Evolutionary conservation across 1,140 invertebrate species (phyloP).

Genomic region (Anadara kagoshimensis): DNA sequence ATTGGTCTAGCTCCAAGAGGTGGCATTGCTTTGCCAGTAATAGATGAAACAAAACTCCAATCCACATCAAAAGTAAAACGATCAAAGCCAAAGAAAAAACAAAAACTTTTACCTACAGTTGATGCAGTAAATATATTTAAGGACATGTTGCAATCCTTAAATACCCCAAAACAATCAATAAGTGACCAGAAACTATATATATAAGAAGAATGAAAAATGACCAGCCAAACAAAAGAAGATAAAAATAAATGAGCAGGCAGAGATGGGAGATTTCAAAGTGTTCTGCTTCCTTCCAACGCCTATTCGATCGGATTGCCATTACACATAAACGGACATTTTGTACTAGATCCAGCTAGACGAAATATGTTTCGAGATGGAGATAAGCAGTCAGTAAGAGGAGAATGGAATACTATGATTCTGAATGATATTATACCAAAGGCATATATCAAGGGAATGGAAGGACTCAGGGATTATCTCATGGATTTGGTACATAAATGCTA

Average conservation of each 20-base stretch:
- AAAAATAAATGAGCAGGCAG: no score
- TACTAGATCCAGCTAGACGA: slow-evolving; percentile 61
- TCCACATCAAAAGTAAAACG: no score
- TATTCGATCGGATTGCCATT: slow-evolving; percentile 58
- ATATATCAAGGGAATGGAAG: slow-evolving; percentile 46
- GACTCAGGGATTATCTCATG: slow-evolving; percentile 1
- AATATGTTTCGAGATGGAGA: slow-evolving; percentile 54
- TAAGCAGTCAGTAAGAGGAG: slow-evolving; percentile 26
- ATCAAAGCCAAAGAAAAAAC: no score
- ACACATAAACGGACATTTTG: slow-evolving; percentile 69
- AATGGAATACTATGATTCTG: slow-evolving; percentile 59
- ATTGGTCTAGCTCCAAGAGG: slow-evolving; percentile 57
- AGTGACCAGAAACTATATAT: slow-evolving; percentile 5
- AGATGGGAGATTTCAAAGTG: slow-evolving; percentile 19
- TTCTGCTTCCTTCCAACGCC: slow-evolving; percentile 68
- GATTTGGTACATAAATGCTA: no score
- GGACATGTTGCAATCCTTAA: no score
- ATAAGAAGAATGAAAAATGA: no score
- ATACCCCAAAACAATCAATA: no score
- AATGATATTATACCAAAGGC: slow-evolving; percentile 52
- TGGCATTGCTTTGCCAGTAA: slow-evolving; percentile 48
- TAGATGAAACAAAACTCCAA: no score
- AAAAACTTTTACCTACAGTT: no score
- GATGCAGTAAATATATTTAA: no score
- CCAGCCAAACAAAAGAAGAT: slow-evolving; percentile 13